Percentiles rank a stretch among this genome's conserved stretches.
Conservation (phyloP, 2,888 invertebrate species). For the Drosophila lacicola region DNA sequence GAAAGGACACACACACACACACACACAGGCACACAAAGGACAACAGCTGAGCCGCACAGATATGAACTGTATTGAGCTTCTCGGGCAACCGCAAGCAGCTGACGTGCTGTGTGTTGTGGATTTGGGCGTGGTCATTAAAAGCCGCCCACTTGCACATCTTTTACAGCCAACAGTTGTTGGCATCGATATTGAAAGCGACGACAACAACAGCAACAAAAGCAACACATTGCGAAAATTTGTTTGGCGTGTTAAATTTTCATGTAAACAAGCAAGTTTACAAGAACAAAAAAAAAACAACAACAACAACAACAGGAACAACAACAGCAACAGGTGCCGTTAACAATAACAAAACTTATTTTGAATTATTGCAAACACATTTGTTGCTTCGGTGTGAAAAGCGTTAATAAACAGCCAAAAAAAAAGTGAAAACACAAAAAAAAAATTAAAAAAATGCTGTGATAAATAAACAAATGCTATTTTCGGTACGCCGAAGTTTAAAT, state of each 20-base stretch:
- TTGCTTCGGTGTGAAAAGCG: slow-evolving; percentile 3
- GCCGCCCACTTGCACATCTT: slow-evolving; percentile 15
- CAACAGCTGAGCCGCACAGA: slow-evolving; percentile 31
- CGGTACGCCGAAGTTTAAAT: no score
- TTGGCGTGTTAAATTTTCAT: slow-evolving; percentile 63
- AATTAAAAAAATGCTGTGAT: no score
- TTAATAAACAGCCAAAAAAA: not conserved
- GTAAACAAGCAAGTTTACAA: slow-evolving; percentile 71
- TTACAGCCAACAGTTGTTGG: slow-evolving; percentile 15
- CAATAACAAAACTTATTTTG: slow-evolving; percentile 33
- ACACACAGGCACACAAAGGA: slow-evolving; percentile 18
- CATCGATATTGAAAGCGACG: slow-evolving; percentile 29
- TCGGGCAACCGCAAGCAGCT: slow-evolving; percentile 32
- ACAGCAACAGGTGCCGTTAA: slow-evolving; percentile 50
- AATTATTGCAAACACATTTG: slow-evolving; percentile 36
- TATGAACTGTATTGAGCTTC: slow-evolving; percentile 31
- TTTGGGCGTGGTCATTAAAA: slow-evolving; percentile 23
- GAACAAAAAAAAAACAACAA: slow-evolving; percentile 31
- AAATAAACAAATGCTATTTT: not conserved
- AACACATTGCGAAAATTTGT: slow-evolving; percentile 46
- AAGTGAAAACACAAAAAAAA: not conserved
- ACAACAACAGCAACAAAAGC: slow-evolving; percentile 19
- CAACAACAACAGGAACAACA: slow-evolving; percentile 13
- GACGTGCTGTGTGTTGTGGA: slow-evolving; percentile 4
- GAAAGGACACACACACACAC: slow-evolving; percentile 33